Evolutionary conservation across 64 coral and sea anemone species (phyloP).

Genomic region (Trachythela sp.): DNA sequence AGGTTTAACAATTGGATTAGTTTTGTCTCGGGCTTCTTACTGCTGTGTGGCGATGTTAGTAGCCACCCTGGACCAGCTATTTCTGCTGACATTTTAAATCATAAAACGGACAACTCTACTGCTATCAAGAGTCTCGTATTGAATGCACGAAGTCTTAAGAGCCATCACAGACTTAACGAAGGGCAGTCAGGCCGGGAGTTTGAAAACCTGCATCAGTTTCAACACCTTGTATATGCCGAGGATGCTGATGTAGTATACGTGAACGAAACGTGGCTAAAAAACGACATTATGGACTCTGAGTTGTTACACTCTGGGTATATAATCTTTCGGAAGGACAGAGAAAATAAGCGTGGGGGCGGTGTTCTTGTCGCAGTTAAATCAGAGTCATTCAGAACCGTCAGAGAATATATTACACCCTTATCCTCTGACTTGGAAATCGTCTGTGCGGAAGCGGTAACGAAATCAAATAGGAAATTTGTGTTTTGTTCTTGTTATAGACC

Average conservation of each 20-base stretch:
- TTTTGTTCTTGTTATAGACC: constrained; percentile 32
- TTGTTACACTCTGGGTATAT: background rate
- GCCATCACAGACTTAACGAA: background rate
- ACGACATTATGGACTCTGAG: constrained; percentile 26
- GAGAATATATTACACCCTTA: constrained; percentile 11
- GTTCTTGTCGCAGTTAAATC: constrained; percentile 26
- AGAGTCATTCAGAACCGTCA: constrained; percentile 23
- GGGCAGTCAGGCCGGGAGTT: too few species aligned
- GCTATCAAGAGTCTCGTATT: background rate
- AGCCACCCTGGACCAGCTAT: background rate
- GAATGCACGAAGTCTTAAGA: constrained; percentile 2
- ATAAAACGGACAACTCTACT: background rate
- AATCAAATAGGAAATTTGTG: constrained; percentile 11
- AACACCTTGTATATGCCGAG: too few species aligned
- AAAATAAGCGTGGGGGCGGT: constrained; percentile 25
- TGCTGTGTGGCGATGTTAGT: constrained; percentile 20
- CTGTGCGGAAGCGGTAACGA: constrained; percentile 19
- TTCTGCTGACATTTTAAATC: background rate
- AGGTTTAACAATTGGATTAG: background rate
- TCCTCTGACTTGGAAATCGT: constrained; percentile 28
- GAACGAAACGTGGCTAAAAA: constrained; percentile 24
- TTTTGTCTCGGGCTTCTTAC: background rate
- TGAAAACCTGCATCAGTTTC: too few species aligned
- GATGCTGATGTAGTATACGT: constrained; percentile 16
- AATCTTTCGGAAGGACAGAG: constrained; percentile 23